Conservation (phyloP, 2,113 vertebrate species). For the Antennarius striatus region DNA sequence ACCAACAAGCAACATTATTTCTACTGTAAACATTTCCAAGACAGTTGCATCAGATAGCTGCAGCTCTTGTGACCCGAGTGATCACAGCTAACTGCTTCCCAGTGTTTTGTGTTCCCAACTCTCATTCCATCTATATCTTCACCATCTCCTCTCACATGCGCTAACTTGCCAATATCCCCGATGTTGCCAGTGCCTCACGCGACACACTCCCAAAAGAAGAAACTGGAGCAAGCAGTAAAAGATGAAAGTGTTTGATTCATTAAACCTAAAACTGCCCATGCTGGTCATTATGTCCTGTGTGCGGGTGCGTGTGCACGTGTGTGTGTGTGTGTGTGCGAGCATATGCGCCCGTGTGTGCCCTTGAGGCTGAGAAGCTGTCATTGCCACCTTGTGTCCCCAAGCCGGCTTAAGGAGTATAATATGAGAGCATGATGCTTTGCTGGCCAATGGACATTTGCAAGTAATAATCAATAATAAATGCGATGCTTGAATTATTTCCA, state of each 20-base stretch:
- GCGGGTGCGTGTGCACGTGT: background rate
- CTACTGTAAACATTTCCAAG: background rate
- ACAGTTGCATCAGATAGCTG: background rate
- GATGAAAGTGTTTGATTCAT: constrained; percentile 33
- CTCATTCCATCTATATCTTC: background rate
- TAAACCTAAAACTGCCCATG: constrained; percentile 57
- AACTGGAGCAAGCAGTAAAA: constrained; percentile 21
- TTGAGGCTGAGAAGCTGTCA: constrained; percentile 56
- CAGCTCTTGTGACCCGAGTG: background rate
- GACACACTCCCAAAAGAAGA: constrained; percentile 11
- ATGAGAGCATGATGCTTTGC: constrained; percentile 65
- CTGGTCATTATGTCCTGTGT: constrained; percentile 35
- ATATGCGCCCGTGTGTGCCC: background rate
- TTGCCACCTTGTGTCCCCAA: constrained; percentile 67
- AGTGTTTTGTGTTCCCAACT: constrained; percentile 5
- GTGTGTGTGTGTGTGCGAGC: background rate
- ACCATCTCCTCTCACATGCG: constrained; percentile 21
- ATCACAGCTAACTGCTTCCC: background rate
- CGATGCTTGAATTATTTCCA: constrained; percentile 12
- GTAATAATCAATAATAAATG: constrained; percentile 57
- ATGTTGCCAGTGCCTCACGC: constrained; percentile 14
- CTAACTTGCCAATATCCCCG: constrained; percentile 6
- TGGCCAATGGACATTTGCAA: constrained; percentile 75
- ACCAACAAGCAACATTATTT: constrained; percentile 7
- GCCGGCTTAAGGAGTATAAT: constrained; percentile 57